Percentiles rank a stretch among this genome's conserved stretches.
Conservation (phyloP, 1,140 invertebrate species). For the Linepithema humile region DNA sequence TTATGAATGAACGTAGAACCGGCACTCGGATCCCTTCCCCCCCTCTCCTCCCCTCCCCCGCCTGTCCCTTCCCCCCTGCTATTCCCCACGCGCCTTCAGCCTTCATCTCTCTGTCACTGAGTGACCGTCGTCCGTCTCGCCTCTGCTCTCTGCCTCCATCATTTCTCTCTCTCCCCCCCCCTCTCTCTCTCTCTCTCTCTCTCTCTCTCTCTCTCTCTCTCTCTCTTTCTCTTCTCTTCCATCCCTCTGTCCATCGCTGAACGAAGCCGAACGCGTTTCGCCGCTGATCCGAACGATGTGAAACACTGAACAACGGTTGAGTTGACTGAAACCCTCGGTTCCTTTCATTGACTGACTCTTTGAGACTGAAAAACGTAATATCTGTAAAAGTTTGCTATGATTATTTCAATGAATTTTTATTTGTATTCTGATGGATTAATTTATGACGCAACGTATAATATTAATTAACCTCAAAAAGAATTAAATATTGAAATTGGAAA, state of each 20-base stretch:
- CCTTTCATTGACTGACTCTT: neutral
- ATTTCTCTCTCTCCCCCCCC: constrained; percentile 7
- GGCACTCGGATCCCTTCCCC: constrained; percentile 34
- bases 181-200: neutral
- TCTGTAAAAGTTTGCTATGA: neutral
- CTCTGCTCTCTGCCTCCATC: constrained; percentile 10
- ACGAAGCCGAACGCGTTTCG: constrained; percentile 42
- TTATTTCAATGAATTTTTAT: no score
- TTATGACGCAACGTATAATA: no score
- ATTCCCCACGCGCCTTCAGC: constrained; percentile 13
- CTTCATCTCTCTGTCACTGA: constrained; percentile 35
- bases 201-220: neutral
- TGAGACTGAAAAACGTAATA: neutral
- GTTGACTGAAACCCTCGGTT: constrained; percentile 20
- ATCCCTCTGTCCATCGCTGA: constrained; percentile 13
- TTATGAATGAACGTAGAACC: constrained; percentile 77
- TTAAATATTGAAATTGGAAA: no score
- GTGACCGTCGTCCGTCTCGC: constrained; percentile 53
- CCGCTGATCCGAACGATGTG: constrained; percentile 38
- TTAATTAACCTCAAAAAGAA: no score
- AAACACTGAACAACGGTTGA: constrained; percentile 23
- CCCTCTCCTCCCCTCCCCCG: neutral
- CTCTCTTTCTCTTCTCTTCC: constrained; percentile 1
- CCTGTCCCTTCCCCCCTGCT: constrained; percentile 10
- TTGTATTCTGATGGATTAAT: no score